Percentiles rank a stretch among this genome's conserved stretches.
Evolutionary conservation across 2,888 invertebrate species (phyloP).

Genomic region (Pristionchus maxplancki): DNA sequence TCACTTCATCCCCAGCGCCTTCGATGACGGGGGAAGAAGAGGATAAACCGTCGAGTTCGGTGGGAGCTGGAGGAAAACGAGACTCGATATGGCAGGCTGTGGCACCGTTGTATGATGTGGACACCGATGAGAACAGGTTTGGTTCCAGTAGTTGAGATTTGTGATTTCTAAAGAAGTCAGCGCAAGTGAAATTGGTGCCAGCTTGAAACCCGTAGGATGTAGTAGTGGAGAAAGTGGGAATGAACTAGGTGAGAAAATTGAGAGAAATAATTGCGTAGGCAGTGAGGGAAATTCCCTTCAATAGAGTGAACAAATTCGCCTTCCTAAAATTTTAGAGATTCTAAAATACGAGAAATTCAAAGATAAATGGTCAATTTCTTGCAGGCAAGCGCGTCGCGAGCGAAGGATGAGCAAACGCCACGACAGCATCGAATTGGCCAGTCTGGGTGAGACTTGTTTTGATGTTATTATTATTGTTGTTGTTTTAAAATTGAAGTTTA

Average conservation of each 20-base stretch:
- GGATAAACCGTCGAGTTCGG: slow-evolving; percentile 1
- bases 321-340: no score
- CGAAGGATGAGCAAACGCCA: slow-evolving; percentile 51
- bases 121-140: slow-evolving; percentile 38
- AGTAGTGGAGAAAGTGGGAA: neutral
- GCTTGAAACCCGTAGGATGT: neutral
- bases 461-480: neutral
- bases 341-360: neutral
- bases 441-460: slow-evolving; percentile 46
- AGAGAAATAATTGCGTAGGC: neutral
- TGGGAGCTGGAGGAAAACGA: slow-evolving; percentile 20
- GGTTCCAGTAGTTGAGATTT: neutral
- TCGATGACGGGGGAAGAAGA: neutral
- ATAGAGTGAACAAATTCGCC: no score
- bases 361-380: neutral
- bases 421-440: slow-evolving; percentile 50
- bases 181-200: neutral
- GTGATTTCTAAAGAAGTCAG: neutral
- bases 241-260: neutral
- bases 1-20: neutral
- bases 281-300: no score
- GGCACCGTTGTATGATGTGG: slow-evolving; percentile 10
- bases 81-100: slow-evolving; percentile 33
- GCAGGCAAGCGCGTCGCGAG: slow-evolving; percentile 37
- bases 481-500: neutral